Conservation (phyloP, 2,113 vertebrate species). For the Donacobius atricapilla region DNA sequence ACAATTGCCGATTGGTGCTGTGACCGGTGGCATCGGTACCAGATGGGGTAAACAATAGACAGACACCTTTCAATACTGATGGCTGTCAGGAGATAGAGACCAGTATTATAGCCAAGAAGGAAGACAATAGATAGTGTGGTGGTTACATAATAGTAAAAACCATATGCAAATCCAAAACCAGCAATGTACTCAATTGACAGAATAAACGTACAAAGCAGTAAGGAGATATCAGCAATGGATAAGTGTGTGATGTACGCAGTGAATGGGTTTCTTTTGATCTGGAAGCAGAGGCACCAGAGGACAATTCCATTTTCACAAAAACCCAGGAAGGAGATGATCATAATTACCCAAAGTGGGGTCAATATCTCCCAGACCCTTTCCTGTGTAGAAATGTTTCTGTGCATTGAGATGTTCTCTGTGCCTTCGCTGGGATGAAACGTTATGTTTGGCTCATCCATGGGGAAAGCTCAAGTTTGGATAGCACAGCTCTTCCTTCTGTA, state of each 20-base stretch:
- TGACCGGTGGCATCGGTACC: slow-evolving; percentile 77
- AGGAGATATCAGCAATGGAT: slow-evolving; percentile 69
- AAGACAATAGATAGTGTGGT: slow-evolving; percentile 68
- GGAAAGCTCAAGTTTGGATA: slow-evolving; percentile 44
- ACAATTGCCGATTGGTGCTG: slow-evolving; percentile 71
- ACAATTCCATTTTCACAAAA: slow-evolving; percentile 73
- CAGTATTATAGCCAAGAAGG: slow-evolving; percentile 75
- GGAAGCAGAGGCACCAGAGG: slow-evolving; percentile 78
- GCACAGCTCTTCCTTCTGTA: slow-evolving; percentile 62
- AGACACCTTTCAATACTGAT: slow-evolving; percentile 78
- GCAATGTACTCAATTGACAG: slow-evolving; percentile 69
- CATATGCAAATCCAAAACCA: slow-evolving; percentile 50
- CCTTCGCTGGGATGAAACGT: slow-evolving; percentile 36
- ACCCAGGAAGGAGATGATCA: slow-evolving; percentile 74
- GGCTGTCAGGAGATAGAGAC: slow-evolving; percentile 78
- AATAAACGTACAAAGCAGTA: slow-evolving; percentile 71
- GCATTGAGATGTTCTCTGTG: slow-evolving; percentile 51
- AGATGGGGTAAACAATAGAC: slow-evolving; percentile 78
- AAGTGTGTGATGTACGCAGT: slow-evolving; percentile 75
- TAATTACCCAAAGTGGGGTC: slow-evolving; percentile 68
- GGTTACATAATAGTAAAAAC: slow-evolving; percentile 60
- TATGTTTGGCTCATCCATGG: slow-evolving; percentile 68
- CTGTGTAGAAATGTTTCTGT: slow-evolving; percentile 56
- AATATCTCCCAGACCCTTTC: slow-evolving; percentile 41
- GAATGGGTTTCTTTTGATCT: slow-evolving; percentile 73